Evolutionary conservation across 2,888 invertebrate species (phyloP).

Genomic region (Cremastinae sp.): DNA sequence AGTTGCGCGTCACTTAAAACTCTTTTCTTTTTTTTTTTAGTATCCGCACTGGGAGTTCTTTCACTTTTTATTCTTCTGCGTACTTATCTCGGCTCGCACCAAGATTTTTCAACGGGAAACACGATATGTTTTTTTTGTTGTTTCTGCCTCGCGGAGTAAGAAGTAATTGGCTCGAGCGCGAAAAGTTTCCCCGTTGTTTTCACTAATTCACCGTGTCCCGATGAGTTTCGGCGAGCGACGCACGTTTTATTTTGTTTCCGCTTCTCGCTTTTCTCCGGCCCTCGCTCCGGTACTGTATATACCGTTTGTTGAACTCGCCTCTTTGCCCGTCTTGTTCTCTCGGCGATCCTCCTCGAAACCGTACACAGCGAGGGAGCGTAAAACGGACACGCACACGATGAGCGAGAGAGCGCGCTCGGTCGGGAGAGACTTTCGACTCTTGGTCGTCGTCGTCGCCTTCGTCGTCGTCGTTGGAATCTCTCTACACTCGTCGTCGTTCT

Average conservation of each 20-base stretch:
- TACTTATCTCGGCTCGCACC: no score
- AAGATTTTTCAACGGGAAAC: no score
- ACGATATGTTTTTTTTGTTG: no score
- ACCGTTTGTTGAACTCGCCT: conserved; percentile 38
- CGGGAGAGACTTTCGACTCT: conserved; percentile 40
- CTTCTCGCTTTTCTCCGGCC: background rate
- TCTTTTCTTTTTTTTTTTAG: no score
- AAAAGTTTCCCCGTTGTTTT: background rate
- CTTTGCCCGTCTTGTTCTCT: conserved; percentile 14
- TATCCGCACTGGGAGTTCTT: no score
- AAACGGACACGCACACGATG: no score
- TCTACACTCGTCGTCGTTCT: conserved; percentile 11
- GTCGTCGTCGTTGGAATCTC: conserved; percentile 53
- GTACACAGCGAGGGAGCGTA: conserved; percentile 18
- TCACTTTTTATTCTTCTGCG: no score
- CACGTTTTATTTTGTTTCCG: background rate
- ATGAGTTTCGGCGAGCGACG: background rate
- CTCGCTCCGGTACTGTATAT: no score
- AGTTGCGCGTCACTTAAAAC: no score
- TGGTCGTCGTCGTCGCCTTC: no score
- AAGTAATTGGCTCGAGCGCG: no score
- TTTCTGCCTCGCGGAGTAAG: no score
- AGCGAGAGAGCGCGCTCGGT: background rate
- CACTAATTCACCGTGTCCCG: conserved; percentile 7
- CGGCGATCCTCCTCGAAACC: conserved; percentile 15